Evolutionary conservation across 2,797 vertebrate genomes (phyloP).

Genomic region (Chrosomus eos): DNA sequence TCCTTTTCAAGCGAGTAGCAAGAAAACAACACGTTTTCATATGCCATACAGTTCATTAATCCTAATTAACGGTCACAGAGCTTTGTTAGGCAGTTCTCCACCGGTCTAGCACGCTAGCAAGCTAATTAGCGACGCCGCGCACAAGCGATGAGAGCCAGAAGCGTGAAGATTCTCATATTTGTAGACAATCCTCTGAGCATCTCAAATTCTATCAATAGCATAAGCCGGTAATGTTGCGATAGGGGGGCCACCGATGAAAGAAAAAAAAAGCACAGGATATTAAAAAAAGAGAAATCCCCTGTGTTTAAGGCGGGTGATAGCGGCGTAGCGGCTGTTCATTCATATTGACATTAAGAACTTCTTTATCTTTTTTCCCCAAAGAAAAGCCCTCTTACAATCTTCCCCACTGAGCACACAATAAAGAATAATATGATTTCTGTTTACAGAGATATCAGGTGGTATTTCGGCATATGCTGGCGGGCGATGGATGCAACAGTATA

Average conservation of each 20-base stretch:
- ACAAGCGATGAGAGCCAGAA: constrained; percentile 58
- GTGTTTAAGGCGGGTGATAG: constrained; percentile 65
- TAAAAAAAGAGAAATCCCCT: constrained; percentile 72
- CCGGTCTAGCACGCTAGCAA: constrained; percentile 54
- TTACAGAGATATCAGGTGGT: constrained; percentile 92
- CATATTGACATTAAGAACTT: constrained; percentile 92
- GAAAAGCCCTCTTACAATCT: constrained; percentile 81
- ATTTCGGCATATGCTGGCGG: constrained; percentile 83
- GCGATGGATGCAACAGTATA: constrained; percentile 81
- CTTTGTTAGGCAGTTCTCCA: constrained; percentile 60
- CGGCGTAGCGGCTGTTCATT: constrained; percentile 70
- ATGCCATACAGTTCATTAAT: constrained; percentile 63
- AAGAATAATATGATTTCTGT: constrained; percentile 91
- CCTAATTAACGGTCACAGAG: constrained; percentile 62
- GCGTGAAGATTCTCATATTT: constrained; percentile 65
- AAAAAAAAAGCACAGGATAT: constrained; percentile 74
- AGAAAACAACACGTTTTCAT: constrained; percentile 59
- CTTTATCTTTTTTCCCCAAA: constrained; percentile 85
- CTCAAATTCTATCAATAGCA: constrained; percentile 65
- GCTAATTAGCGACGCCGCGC: constrained; percentile 69
- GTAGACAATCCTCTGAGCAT: constrained; percentile 62
- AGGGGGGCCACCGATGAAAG: constrained; percentile 4
- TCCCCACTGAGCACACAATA: constrained; percentile 83
- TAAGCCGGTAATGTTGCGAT: constrained; percentile 54
- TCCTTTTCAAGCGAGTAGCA: constrained; percentile 50